phyloP scores from a whole-genome alignment of 2,888 invertebrate genomes.

The Rotaria sp. region DNA sequence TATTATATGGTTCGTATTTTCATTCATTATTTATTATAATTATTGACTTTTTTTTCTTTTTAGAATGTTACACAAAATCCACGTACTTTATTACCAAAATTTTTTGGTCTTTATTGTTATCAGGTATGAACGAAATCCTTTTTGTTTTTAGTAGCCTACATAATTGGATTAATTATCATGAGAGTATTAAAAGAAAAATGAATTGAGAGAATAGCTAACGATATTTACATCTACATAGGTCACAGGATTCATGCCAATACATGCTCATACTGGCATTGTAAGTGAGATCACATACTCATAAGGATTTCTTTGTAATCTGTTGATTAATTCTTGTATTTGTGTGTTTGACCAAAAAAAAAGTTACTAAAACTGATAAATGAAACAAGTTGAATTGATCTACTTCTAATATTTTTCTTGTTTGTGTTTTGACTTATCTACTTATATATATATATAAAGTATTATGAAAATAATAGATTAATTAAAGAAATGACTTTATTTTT shows the following conservation, averaged over 20 bases:
- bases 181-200: not conserved
- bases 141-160: not conserved
- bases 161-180: not conserved
- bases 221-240: not conserved
- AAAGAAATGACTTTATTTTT: no score
- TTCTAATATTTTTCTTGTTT: no score
- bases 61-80: constrained; percentile 88
- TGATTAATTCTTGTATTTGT: not conserved
- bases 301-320: not conserved
- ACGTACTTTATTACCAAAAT: constrained; percentile 92
- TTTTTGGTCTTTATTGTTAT: constrained; percentile 97
- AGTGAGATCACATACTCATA: not conserved
- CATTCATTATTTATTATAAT: not conserved
- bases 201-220: not conserved
- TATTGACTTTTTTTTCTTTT: not conserved
- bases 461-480: no score
- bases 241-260: constrained; percentile 9
- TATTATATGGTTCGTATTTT: constrained; percentile 67
- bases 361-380: not conserved
- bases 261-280: not conserved
- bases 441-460: no score
- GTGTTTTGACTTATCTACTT: no score
- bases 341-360: not conserved
- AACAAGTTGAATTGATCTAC: no score
- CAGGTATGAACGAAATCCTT: constrained; percentile 53